Evolutionary conservation across 2,113 vertebrate genomes (phyloP), one percentile per base, ranked within the genome.

Genomic region (Daphoenositta chrysoptera): DNA sequence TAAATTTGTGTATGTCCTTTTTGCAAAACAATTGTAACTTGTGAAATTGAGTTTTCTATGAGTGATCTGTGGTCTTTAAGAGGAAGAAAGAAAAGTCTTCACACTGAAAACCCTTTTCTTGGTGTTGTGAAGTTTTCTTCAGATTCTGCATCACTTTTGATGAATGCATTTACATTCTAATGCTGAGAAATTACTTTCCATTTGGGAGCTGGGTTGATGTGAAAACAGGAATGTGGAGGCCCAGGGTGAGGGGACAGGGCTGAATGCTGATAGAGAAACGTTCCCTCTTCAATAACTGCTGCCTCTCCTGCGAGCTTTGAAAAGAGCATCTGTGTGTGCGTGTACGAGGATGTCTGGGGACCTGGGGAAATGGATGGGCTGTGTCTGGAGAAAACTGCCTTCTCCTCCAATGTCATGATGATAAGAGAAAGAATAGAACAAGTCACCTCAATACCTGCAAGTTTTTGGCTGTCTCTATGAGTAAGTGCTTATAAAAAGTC

Each of bases 161-260:
- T 97, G 97, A 98, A 90, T 96, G 96, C 82, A 26, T 97, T 97
- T 96, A 92, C 97, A 96, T 98, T 98, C 98, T 94, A 87, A 28
- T 39, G 54, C 65, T 48, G 94, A 97, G 97, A 95, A 98, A 94
- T 97, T 97, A 97, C 97, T 98, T 98, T 98, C 98, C 98, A 95
- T 96, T 83, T 94, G 84, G 96, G 90, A 93, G 63, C 90, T 97
- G 78, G 95, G 88, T 90, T 97, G 98, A 98, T 45, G 81, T 98
- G 94, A 97, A 91, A 80, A 97, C 85, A 95, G 94, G 97, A 97
- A 98, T 98, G 97, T 94, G 81, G 96, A 98, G 98, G 98, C 97
- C 95, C 94, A 27, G 58, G 94, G 94, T 83, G 70, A 97, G 97
- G 97, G 96, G 92, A 87, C 80, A 64, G 57, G 80, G 88, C 91